These are phyloP conservation scores for Maccullochella peelii DNA, from an alignment of 2,113 vertebrate genomes.

Conservation along the genomic window DNA sequence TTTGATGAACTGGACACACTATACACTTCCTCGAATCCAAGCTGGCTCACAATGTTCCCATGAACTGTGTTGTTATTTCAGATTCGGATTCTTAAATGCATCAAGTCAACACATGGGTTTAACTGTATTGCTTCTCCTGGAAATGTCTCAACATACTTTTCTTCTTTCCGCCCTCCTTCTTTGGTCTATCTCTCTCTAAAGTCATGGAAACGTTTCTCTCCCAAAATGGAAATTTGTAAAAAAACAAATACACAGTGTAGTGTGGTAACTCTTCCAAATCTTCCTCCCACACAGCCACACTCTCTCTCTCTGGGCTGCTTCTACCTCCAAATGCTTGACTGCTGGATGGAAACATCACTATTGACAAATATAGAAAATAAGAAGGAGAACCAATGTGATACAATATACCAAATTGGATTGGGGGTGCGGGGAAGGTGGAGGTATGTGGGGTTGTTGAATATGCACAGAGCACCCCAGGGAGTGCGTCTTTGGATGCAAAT, in stretches of 20 bases:
- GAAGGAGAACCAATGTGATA: slow-evolving; percentile 7
- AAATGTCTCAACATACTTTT: not conserved
- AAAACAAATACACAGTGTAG: not conserved
- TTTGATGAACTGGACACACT: not conserved
- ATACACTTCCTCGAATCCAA: not conserved
- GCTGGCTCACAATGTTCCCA: not conserved
- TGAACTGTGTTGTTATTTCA: not conserved
- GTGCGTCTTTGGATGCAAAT: slow-evolving; percentile 32
- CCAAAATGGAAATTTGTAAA: not conserved
- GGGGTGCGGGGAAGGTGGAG: not conserved
- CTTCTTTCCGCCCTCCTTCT: not conserved
- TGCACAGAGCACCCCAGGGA: slow-evolving; percentile 8
- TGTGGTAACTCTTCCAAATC: not conserved
- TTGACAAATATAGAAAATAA: slow-evolving; percentile 20
- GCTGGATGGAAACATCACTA: not conserved
- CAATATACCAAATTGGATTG: not conserved
- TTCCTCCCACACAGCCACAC: not conserved
- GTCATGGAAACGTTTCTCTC: not conserved
- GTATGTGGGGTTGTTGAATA: slow-evolving; percentile 4
- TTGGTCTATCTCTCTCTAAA: not conserved
- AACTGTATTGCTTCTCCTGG: not conserved
- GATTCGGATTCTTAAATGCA: not conserved
- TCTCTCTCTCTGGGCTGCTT: not conserved
- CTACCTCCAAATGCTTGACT: not conserved
- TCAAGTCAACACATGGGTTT: not conserved